phyloP scores from a whole-genome alignment of 2,113 vertebrate species.

The Mohoua ochrocephala region DNA sequence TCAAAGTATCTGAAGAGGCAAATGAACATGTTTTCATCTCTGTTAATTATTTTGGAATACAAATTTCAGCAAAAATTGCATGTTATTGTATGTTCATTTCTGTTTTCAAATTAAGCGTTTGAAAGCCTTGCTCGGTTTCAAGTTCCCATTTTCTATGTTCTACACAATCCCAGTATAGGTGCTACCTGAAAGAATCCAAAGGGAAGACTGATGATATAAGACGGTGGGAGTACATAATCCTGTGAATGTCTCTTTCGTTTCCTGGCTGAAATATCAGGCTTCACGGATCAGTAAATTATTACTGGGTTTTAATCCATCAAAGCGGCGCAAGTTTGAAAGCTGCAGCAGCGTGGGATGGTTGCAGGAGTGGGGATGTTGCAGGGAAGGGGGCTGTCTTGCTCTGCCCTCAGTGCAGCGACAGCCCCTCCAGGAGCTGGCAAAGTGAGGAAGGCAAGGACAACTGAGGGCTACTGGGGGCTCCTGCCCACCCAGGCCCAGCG shows the following conservation, averaged over 20 bases:
- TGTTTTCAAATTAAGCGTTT: neutral
- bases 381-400: neutral
- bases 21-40: neutral
- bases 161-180: neutral
- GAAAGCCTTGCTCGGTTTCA: neutral
- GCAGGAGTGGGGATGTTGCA: neutral
- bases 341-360: fast-evolving
- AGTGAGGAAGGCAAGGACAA: neutral
- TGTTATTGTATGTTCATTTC: neutral
- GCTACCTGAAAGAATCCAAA: neutral
- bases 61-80: neutral
- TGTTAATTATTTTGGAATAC: neutral
- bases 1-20: neutral
- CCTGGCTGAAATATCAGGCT: neutral
- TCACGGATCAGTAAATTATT: neutral
- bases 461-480: fast-evolving
- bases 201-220: neutral
- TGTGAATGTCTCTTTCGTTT: neutral
- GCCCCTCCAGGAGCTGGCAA: neutral
- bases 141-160: neutral
- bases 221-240: neutral
- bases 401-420: neutral
- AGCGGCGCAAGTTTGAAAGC: neutral
- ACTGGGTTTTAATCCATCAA: neutral
- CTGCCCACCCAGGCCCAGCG: fast-evolving